phyloP scores from a whole-genome alignment of 2,113 vertebrate species.

The Pseudopipra pipra region DNA sequence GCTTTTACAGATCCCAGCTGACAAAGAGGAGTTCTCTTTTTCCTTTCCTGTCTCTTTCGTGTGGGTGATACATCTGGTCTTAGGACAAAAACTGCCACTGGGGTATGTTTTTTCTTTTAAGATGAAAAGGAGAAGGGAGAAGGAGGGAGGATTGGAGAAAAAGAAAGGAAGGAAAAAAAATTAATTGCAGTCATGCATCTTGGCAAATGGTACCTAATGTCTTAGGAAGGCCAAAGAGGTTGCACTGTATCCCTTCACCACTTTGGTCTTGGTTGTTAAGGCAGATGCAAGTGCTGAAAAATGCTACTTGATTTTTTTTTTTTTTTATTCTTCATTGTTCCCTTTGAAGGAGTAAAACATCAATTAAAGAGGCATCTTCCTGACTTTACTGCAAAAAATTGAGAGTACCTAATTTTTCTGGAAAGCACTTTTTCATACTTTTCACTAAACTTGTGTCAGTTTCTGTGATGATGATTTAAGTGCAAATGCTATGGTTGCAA shows the following conservation, averaged over 20 bases:
- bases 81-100: neutral
- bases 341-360: neutral
- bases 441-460: fast-evolving
- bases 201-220: neutral
- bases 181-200: neutral
- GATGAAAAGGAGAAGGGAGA: neutral
- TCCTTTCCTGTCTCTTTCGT: neutral
- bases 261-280: neutral
- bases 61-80: neutral
- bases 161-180: neutral
- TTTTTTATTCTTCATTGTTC: neutral
- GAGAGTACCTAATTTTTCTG: neutral
- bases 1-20: neutral
- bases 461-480: neutral
- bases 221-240: neutral
- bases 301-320: neutral
- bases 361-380: neutral
- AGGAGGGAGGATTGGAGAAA: neutral
- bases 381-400: neutral
- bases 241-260: neutral
- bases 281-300: neutral
- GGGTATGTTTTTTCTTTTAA: neutral
- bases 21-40: neutral
- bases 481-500: neutral
- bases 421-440: neutral